phyloP scores from a whole-genome alignment of 2,113 vertebrate genomes.

The Ophiodon elongatus region DNA sequence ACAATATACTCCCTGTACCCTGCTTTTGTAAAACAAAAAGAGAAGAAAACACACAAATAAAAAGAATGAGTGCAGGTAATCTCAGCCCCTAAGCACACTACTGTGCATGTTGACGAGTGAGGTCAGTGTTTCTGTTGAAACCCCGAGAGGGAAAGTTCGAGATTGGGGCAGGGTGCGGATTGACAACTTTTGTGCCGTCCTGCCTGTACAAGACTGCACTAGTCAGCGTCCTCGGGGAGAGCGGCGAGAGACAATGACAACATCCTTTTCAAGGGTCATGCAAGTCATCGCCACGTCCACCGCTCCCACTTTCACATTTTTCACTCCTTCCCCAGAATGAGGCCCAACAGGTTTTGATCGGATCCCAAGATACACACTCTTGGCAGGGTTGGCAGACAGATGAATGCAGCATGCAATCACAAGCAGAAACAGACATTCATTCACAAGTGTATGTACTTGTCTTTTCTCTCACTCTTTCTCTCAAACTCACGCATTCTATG shows the following conservation, averaged over 20 bases:
- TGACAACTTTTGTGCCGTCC: constrained; percentile 59
- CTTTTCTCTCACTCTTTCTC: not conserved
- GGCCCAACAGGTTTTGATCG: constrained; percentile 60
- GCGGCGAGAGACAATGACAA: constrained; percentile 55
- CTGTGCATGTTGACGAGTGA: constrained; percentile 55
- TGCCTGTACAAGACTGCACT: constrained; percentile 60
- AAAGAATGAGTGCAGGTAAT: constrained; percentile 33
- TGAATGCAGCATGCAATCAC: constrained; percentile 60
- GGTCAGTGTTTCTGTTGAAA: constrained; percentile 57
- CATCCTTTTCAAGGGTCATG: constrained; percentile 63
- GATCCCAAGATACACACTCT: constrained; percentile 60
- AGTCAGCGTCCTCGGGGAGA: constrained; percentile 45
- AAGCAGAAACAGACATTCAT: constrained; percentile 59
- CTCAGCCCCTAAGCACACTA: constrained; percentile 22
- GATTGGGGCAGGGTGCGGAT: constrained; percentile 54
- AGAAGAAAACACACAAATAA: not conserved
- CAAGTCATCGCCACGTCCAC: constrained; percentile 54
- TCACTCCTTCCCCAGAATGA: constrained; percentile 11
- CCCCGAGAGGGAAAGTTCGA: constrained; percentile 61
- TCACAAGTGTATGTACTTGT: constrained; percentile 36
- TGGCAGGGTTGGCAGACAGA: constrained; percentile 47
- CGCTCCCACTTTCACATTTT: constrained; percentile 28
- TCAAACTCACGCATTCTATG: too few species aligned
- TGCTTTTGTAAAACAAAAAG: not conserved
- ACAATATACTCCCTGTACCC: not conserved